Evolutionary conservation across 2,797 vertebrate species (phyloP), one percentile per base, ranked within the genome.

Genomic region (Thalassophryne amazonica): DNA sequence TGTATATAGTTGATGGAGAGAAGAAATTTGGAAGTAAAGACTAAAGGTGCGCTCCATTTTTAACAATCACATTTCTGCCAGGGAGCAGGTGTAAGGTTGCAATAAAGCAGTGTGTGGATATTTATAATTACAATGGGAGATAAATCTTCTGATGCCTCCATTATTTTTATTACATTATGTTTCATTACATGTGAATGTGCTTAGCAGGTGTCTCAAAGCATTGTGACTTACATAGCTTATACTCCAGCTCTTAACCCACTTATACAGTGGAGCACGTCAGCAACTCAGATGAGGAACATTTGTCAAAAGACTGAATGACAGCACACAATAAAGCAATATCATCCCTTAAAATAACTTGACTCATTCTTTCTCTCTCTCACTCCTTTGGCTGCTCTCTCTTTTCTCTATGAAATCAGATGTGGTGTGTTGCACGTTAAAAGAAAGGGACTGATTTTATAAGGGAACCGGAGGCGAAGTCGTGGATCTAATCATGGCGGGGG

Each of bases 401-500:
- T 24, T 19, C 52, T 22, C 48, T 29, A 38, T 7, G 13, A 52
- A 31, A 22, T 48, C 53, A 24, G 46, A 70, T 58, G 60, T 11
- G 5, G 78, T 34, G 35, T 46, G 23, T 62, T 14, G 55, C 24
- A 75, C 67, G 74, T 84, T 84, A 79, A 85, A 75, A 79, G 54
- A 81, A 86, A 76, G 64, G 56, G 78, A 72, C 39, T 72, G 80
- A 85, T 87, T 84, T 87, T 87, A 85, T 78, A 83, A 86, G 76
- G 64, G 75, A 75, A 83, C 71, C 60, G 80, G 77, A 79, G 77
- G 80, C 80, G 37, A 81, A 83, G 84, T 73, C 84, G 82, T 82
- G 80, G 86, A 86, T 89, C 87, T 89, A 88, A 90, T 88, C 86
- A 80, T 85, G 56, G 54, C 25, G 33, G 61, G 69, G 57, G 68